Base-by-base conservation (phyloP, 2,797 vertebrate species). In the Acanthurus tractus region DNA sequence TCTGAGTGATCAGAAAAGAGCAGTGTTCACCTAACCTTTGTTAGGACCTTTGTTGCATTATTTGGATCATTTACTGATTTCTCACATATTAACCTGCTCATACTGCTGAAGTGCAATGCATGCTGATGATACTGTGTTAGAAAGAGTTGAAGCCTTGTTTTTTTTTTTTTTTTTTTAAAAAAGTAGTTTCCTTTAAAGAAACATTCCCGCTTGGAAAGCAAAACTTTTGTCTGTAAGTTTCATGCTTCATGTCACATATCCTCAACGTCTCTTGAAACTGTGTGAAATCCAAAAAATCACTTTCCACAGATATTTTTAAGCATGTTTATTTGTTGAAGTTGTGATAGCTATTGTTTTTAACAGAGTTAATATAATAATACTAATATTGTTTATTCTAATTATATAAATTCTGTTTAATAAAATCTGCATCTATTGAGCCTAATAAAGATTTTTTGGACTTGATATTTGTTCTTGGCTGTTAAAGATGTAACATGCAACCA, bases 1-100 rank as follows among this genome's bases (percentile, higher is more conserved):
- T 96, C 90, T 99, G 94, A 96, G 84, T 20, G 7, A 62, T 6
- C 0, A 1, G 10, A 53, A 23, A 59, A 45, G 40, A 65, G 54
- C 63, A 53, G 4, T 34, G 10, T 50, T 59, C 48, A 59, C 46
- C 66, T 54, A 48, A 65, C 22, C 11, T 6, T n/a, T n/a, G n/a
- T n/a, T n/a, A n/a, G n/a, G n/a, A 45, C 18, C 40, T 66, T 46
- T 52, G 25, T 42, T 68, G 25, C 55, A 40, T 76, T 29, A 46
- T 46, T 25, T 55, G 7, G 52, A 12, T 68, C 55, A 63, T 62
- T 50, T 70, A 65, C 44, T 38, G 15, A 29, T 70, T 63, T 79
- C 23, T 71, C 58, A 61, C 23, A 68, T 66, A 81, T 81, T 79
- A 83, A 82, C 59, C 17, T 36, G 5, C 3, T 77, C 18, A 23